A percentile compares a stretch with the other conserved stretches of the same genome.
Evolutionary conservation across 2,888 invertebrate genomes (phyloP).

Genomic region (Rambutsinella grinnellia): DNA sequence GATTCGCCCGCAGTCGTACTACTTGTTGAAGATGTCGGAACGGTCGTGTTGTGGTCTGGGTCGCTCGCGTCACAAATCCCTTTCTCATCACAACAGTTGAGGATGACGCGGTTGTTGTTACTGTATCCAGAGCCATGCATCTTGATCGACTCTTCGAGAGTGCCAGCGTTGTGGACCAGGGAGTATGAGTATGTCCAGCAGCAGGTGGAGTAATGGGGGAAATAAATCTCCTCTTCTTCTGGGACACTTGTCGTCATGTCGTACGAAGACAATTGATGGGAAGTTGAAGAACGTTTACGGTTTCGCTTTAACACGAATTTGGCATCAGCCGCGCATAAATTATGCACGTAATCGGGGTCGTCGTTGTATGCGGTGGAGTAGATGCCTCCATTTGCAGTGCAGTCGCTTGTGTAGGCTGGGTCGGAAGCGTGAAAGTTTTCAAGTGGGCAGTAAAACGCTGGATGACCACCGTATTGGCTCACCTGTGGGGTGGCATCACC

Average conservation of each 20-base stretch:
- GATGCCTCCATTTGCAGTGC: not conserved
- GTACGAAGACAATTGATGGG: too few relatives aligned
- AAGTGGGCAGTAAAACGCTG: conserved; percentile 65
- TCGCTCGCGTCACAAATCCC: conserved; percentile 33
- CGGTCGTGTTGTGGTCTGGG: not conserved
- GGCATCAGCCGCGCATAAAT: conserved; percentile 32
- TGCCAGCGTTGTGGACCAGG: conserved; percentile 16
- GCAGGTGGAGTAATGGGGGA: conserved; percentile 50
- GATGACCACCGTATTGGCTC: conserved; percentile 65
- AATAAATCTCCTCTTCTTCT: not conserved
- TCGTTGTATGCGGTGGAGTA: not conserved
- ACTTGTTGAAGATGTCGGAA: not conserved
- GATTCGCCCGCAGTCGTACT: not conserved
- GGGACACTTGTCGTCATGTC: not conserved
- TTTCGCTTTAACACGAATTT: not conserved
- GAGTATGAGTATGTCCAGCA: conserved; percentile 64
- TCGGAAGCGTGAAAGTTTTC: conserved; percentile 52
- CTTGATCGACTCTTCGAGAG: not conserved
- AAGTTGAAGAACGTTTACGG: not conserved
- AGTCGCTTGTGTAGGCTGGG: conserved; percentile 31
- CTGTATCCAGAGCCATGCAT: not conserved
- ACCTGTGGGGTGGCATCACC: conserved; percentile 55
- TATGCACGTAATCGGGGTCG: conserved; percentile 36
- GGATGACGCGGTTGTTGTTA: conserved; percentile 45
- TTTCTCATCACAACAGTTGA: conserved; percentile 52